Evolutionary conservation across 2,888 invertebrate species (phyloP).

Genomic region (Ametastegia equiseti): DNA sequence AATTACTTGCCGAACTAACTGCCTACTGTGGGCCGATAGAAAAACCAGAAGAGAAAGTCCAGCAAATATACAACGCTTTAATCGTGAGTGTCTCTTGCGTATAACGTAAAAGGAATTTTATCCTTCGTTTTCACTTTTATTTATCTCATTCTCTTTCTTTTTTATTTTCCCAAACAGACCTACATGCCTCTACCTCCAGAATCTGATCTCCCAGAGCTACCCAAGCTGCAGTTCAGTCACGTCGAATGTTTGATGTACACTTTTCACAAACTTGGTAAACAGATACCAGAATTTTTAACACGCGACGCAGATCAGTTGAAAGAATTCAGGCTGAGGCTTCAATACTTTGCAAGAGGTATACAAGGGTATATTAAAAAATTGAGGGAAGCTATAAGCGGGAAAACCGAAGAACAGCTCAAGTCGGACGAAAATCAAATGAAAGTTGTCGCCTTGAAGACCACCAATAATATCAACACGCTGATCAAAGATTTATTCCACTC

Average conservation of each 20-base stretch:
- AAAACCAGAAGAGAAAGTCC: constrained; percentile 85
- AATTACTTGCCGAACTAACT: constrained; percentile 91
- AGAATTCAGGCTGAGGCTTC: constrained; percentile 90
- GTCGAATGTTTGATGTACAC: constrained; percentile 93
- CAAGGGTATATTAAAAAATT: constrained; percentile 90
- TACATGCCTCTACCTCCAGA: constrained; percentile 93
- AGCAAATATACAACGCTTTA: constrained; percentile 86
- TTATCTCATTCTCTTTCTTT: neutral
- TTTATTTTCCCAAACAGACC: constrained; percentile 78
- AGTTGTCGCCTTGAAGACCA: constrained; percentile 90
- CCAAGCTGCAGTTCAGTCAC: constrained; percentile 94
- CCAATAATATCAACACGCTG: constrained; percentile 93
- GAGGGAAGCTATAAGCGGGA: constrained; percentile 82
- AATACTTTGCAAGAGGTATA: constrained; percentile 94
- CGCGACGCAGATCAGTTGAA: constrained; percentile 88
- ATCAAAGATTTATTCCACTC: constrained; percentile 96
- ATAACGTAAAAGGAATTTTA: too few relatives aligned
- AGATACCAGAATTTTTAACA: constrained; percentile 86
- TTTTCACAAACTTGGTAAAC: constrained; percentile 87
- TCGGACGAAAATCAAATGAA: constrained; percentile 88
- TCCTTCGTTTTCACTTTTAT: constrained; percentile 44
- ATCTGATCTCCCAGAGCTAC: constrained; percentile 82
- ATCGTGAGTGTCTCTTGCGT: constrained; percentile 86
- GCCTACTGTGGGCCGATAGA: constrained; percentile 87
- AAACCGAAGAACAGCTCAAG: constrained; percentile 85